Evolutionary conservation across 2,113 vertebrate species (phyloP).

Genomic region (Trogon surrucura): DNA sequence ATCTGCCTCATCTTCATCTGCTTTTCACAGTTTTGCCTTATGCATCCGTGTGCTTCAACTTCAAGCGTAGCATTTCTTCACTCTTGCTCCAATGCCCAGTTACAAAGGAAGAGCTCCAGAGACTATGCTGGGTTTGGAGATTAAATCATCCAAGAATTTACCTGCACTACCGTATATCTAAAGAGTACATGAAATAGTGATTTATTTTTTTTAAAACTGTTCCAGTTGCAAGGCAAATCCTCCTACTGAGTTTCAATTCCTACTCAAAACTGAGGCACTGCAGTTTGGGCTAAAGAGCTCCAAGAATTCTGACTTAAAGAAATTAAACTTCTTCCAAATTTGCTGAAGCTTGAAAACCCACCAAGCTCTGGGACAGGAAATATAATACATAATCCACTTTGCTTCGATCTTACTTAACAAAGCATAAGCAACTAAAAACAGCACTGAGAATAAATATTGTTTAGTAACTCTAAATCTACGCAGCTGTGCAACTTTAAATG

Average conservation of each 20-base stretch:
- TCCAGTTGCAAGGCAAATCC: background rate
- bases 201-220: background rate
- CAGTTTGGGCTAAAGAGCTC: background rate
- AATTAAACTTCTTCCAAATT: slow-evolving; percentile 4
- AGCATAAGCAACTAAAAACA: background rate
- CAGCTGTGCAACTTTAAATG: background rate
- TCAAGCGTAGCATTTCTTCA: background rate
- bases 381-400: background rate
- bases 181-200: background rate
- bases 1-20: background rate
- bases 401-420: background rate
- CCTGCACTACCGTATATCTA: background rate
- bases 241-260: background rate
- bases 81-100: background rate
- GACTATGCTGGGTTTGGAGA: background rate
- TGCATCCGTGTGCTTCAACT: background rate
- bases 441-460: background rate
- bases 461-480: background rate
- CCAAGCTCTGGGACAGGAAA: background rate
- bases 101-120: background rate
- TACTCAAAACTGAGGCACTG: background rate
- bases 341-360: slow-evolving; percentile 20
- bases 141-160: background rate
- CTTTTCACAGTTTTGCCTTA: background rate
- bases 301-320: background rate